A percentile compares a stretch with the other conserved stretches of the same genome.
Evolutionary conservation across 2,113 vertebrate genomes (phyloP).

Genomic region (Muscicapa adusta): DNA sequence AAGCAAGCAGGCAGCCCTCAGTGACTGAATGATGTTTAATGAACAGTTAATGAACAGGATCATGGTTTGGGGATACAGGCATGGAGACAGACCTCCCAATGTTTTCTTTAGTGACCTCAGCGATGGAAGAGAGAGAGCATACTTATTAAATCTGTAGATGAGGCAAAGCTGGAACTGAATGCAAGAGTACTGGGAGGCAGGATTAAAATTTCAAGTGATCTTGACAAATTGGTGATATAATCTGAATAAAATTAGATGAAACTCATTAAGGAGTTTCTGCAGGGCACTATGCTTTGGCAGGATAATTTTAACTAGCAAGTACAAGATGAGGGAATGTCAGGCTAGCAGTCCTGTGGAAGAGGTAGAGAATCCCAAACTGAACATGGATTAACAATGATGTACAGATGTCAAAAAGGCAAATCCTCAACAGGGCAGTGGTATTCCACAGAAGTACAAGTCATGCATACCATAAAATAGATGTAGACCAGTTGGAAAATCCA

Average conservation of each 20-base stretch:
- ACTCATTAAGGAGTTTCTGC: constrained; percentile 19
- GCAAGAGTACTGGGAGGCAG: constrained; percentile 39
- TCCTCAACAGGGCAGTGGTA: neutral
- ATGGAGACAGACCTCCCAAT: neutral
- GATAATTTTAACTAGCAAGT: neutral
- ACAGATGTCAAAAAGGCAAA: neutral
- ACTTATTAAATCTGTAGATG: constrained; percentile 32
- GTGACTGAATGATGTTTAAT: constrained; percentile 1
- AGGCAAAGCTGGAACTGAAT: constrained; percentile 34
- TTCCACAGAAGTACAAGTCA: neutral
- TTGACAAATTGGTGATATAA: constrained; percentile 37
- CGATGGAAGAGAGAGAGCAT: neutral
- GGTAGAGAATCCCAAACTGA: neutral
- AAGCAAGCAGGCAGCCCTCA: neutral
- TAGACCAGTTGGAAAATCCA: neutral
- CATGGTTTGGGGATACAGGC: neutral
- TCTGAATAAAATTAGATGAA: constrained; percentile 36
- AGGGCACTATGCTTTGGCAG: constrained; percentile 23
- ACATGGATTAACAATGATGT: neutral
- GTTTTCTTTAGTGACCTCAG: constrained; percentile 54
- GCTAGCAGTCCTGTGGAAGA: neutral
- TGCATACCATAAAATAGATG: neutral
- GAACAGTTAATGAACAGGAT: constrained; percentile 12
- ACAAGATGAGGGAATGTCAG: neutral
- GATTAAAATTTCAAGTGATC: constrained; percentile 46